Conservation (phyloP, 1,140 invertebrate species). For the Patella vulgata region DNA sequence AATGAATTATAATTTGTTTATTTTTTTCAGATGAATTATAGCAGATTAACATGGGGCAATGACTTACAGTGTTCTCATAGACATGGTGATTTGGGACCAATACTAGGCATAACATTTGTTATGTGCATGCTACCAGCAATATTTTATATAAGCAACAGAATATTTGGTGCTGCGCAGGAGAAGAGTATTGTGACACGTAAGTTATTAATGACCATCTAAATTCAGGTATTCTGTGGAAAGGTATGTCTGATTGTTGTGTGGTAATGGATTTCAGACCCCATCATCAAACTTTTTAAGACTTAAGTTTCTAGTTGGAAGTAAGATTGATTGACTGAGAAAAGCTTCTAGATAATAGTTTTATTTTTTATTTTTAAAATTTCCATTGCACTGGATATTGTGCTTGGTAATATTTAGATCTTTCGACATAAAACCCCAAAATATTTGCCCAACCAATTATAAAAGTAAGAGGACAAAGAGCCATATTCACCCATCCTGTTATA, state of each 20-base stretch:
- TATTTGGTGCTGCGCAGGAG: background rate
- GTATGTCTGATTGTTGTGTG: background rate
- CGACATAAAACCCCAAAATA: no score
- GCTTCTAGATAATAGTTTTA: no score
- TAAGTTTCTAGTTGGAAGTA: no score
- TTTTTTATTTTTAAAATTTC: no score
- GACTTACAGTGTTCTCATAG: slow-evolving; percentile 18
- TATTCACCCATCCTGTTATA: no score
- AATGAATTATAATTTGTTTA: background rate
- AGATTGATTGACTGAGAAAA: no score
- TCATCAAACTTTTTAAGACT: no score
- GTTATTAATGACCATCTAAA: background rate
- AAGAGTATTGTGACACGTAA: background rate
- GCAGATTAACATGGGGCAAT: slow-evolving; percentile 26
- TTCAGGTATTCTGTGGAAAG: background rate
- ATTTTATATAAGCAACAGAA: slow-evolving; percentile 13
- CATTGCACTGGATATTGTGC: no score
- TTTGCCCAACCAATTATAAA: no score
- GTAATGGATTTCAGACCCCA: no score
- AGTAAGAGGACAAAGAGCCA: no score
- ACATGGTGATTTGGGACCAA: slow-evolving; percentile 3
- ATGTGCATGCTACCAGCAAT: slow-evolving; percentile 10
- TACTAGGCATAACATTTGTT: slow-evolving; percentile 13
- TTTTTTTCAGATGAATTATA: slow-evolving; percentile 33
- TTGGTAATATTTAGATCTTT: no score